Conservation (phyloP, 2,113 vertebrate species). For the Mormyrus lacerda region DNA sequence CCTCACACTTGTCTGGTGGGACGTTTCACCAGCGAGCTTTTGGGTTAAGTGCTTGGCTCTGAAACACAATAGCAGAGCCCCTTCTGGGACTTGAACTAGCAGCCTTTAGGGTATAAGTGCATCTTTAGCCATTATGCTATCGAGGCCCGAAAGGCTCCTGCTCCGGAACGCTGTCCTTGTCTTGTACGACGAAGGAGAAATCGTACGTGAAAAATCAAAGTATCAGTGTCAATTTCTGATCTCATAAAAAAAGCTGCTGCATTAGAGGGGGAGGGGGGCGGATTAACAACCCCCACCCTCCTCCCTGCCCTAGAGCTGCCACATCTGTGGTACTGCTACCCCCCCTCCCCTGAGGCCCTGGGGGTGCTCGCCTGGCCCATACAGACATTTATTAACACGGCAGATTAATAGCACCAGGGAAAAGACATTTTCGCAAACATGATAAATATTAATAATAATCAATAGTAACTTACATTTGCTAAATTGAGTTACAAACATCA, state of each 20-base stretch:
- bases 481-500: conserved; percentile 65
- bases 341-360: neutral
- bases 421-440: conserved; percentile 73
- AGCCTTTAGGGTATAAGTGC: neutral
- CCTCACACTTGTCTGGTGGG: neutral
- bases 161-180: neutral
- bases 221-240: neutral
- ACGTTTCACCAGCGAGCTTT: neutral
- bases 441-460: conserved; percentile 94
- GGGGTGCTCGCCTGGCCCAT: conserved; percentile 29
- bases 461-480: conserved; percentile 73
- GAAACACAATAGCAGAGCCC: neutral
- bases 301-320: conserved; percentile 9
- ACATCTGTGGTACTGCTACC: conserved; percentile 23
- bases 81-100: neutral
- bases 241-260: neutral
- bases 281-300: neutral
- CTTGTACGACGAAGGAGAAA: neutral
- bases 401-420: conserved; percentile 78
- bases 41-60: neutral
- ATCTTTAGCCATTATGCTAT: neutral
- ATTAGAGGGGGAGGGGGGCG: neutral
- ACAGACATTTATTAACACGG: conserved; percentile 73
- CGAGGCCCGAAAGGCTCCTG: neutral
- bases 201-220: neutral